Evolutionary conservation across 2,888 invertebrate genomes (phyloP).

Genomic region (Lithophane semibrunnea): DNA sequence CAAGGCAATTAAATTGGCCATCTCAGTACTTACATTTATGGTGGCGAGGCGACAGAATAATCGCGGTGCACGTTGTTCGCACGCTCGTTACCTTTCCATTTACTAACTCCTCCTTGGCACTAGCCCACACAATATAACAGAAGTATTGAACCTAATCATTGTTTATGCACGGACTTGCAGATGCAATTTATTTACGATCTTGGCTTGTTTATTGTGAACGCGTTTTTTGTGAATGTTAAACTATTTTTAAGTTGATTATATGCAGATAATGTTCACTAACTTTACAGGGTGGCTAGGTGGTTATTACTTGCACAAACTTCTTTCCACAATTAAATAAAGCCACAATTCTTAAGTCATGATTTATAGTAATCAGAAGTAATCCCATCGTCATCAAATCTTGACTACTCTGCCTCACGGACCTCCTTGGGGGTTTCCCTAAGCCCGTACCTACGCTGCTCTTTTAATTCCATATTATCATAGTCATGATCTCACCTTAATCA

Average conservation of each 20-base stretch:
- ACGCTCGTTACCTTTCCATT: background rate
- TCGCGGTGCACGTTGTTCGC: too few species aligned
- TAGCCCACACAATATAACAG: slow-evolving; percentile 54
- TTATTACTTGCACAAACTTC: background rate
- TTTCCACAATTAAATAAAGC: background rate
- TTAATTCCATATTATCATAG: too few species aligned
- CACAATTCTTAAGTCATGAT: background rate
- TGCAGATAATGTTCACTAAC: background rate
- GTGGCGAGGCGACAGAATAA: background rate
- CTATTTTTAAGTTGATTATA: slow-evolving; percentile 7
- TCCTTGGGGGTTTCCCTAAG: background rate
- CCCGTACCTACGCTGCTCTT: background rate
- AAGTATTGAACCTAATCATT: slow-evolving; percentile 59
- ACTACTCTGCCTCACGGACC: background rate
- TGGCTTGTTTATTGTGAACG: slow-evolving; percentile 21
- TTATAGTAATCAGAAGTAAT: background rate
- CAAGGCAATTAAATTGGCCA: background rate
- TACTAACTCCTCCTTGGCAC: background rate
- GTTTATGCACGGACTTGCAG: slow-evolving; percentile 55
- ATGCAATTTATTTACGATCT: slow-evolving; percentile 51
- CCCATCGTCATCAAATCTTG: background rate
- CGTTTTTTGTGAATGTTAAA: slow-evolving; percentile 18
- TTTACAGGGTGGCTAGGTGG: background rate
- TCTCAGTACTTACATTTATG: background rate
- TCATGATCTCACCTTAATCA: slow-evolving; percentile 86